Percentiles rank a stretch among this genome's conserved stretches.
phyloP scores from a whole-genome alignment of 30 jellyfish, hydroid and myxozoan genomes.

The Turritopsis rubra region DNA sequence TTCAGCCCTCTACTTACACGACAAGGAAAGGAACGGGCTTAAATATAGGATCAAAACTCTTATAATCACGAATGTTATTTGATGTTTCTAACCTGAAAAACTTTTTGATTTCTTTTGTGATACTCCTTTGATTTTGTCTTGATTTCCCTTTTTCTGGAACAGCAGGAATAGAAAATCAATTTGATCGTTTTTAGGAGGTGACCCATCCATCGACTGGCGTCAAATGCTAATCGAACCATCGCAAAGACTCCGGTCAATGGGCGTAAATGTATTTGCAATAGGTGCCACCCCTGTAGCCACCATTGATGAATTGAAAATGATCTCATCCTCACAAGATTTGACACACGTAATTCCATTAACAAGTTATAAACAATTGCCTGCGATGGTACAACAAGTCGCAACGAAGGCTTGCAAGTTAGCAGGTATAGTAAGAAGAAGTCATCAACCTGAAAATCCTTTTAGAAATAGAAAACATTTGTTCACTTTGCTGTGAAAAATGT shows the following conservation, averaged over 20 bases:
- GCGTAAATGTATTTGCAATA: constrained; percentile 75
- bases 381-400: constrained; percentile 66
- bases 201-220: constrained; percentile 88
- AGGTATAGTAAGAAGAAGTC: constrained; percentile 29
- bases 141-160: too few relatives aligned
- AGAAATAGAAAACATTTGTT: background rate
- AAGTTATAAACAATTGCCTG: constrained; percentile 53
- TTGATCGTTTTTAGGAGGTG: constrained; percentile 25
- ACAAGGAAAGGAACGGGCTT: too few relatives aligned
- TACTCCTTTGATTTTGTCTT: background rate
- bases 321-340: constrained; percentile 69
- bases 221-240: constrained; percentile 84
- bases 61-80: too few relatives aligned
- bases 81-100: too few relatives aligned
- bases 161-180: background rate
- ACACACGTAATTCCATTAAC: constrained; percentile 67
- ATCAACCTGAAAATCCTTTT: background rate
- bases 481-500: background rate
- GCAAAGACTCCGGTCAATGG: constrained; percentile 65
- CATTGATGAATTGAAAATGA: constrained; percentile 61
- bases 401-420: constrained; percentile 52
- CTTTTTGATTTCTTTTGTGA: too few relatives aligned
- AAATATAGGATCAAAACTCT: too few relatives aligned
- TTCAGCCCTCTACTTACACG: too few relatives aligned
- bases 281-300: constrained; percentile 76